Base-by-base conservation (phyloP, 2,113 vertebrate genomes). In the Zosterops borbonicus region DNA sequence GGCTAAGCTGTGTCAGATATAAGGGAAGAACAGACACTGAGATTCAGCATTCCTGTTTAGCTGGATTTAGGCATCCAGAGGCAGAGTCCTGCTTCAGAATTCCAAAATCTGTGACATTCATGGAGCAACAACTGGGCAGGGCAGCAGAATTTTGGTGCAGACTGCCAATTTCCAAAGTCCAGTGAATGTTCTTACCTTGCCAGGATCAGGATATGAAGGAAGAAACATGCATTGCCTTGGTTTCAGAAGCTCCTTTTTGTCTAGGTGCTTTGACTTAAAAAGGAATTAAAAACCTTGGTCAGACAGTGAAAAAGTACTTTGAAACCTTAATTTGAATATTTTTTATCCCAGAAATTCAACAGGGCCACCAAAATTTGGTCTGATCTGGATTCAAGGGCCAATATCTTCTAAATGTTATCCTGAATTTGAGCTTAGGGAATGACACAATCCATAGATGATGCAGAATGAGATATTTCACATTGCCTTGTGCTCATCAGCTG, bases 281-380 rank as follows among this genome's bases (percentile, higher is more conserved):
- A 60, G 16, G 4, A 33, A 25, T 46, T 29, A 15, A 33, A 5
- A 39, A 5, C 47, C 11, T 71, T 83, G 27, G 4, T 65, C 16
- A 9, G 44, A 27, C 4, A 42, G 6, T 12, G 14, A 65, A 90
- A 77, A 84, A 3, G 4, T n/a, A 46, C 8, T 65, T 53, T 6
- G 11, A 73, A 86, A 70, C 31, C 6, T 73, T 42, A 37, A 58
- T 70, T 31, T 46, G 17, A 67, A 73, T 39, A 4, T 12, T 6
- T 67, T 63, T 67, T 70, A 16, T 68, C 12, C 11, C 17, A 31
- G 8, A 69, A 28, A 9, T 77, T 47, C 59, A 73, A 2, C 37
- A 33, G 4, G 49, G 5, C 3, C 0, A 0, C 3, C 31, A 35
- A 71, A 59, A 14, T 68, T 87, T 94, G 18, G 2, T 52, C 19